Percentiles rank a stretch among this genome's conserved stretches.
These are phyloP conservation scores for Dromaius novaehollandiae DNA, from an alignment of 2,113 vertebrate genomes.

Conservation along the genomic window DNA sequence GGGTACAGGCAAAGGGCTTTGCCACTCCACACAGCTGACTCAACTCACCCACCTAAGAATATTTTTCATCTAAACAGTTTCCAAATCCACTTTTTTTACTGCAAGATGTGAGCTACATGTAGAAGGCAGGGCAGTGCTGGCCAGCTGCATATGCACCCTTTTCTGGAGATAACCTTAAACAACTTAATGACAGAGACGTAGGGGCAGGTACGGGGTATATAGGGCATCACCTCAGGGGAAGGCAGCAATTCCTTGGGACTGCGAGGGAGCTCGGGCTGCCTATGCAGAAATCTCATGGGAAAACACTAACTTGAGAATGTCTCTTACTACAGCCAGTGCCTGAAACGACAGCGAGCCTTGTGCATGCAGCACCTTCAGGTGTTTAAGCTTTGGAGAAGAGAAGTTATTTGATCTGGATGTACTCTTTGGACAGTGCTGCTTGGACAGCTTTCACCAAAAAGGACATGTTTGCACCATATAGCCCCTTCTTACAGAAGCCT, in stretches of 20 bases:
- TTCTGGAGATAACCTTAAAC: neutral
- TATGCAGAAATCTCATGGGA: neutral
- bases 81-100: neutral
- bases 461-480: neutral
- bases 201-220: neutral
- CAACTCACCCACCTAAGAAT: neutral
- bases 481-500: neutral
- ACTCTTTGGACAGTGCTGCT: neutral
- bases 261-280: neutral
- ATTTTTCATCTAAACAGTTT: neutral
- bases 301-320: neutral
- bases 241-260: neutral
- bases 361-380: neutral
- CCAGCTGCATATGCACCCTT: fast-evolving
- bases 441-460: neutral
- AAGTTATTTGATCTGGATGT: neutral
- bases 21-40: neutral
- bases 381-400: constrained; percentile 44
- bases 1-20: neutral
- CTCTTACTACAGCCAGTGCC: neutral
- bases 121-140: neutral
- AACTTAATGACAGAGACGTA: too few species aligned
- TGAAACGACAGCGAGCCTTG: neutral
- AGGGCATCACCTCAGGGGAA: neutral
- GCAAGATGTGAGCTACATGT: neutral